Conservation (phyloP, 35 echinoderm and acorn worm genomes). For the Ophiothrix spiculata region DNA sequence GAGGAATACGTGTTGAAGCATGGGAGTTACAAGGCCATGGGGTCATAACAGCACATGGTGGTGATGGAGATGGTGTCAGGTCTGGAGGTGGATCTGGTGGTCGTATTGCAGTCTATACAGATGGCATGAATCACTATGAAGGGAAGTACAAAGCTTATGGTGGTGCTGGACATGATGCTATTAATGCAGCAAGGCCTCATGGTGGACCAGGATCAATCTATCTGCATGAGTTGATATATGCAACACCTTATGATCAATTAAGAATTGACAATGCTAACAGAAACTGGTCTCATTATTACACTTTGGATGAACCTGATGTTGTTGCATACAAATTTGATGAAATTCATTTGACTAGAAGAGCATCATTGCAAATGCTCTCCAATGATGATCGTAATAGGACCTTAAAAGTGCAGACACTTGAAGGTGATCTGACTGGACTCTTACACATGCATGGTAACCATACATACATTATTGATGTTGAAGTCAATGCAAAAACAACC, state of each 20-base stretch:
- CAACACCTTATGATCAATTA: conserved; percentile 48
- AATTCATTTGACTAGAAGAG: conserved; percentile 59
- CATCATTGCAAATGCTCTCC: conserved; percentile 58
- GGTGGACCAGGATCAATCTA: conserved; percentile 86
- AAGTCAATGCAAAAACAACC: conserved; percentile 52
- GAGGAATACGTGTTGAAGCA: conserved; percentile 40
- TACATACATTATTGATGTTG: conserved; percentile 60
- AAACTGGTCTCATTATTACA: conserved; percentile 75
- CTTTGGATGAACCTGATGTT: conserved; percentile 39
- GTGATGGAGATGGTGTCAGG: conserved; percentile 43
- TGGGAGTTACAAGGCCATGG: conserved; percentile 74
- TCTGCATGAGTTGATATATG: conserved; percentile 43
- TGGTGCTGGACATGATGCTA: conserved; percentile 36
- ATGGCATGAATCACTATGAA: conserved; percentile 56
- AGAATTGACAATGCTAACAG: conserved; percentile 52
- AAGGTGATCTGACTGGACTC: conserved; percentile 73
- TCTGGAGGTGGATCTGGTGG: conserved; percentile 91
- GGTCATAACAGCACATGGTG: conserved; percentile 66
- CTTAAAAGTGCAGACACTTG: conserved; percentile 37
- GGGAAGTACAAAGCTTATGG: conserved; percentile 52
- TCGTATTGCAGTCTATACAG: conserved; percentile 52
- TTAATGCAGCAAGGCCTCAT: conserved; percentile 25
- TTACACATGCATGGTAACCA: conserved; percentile 71
- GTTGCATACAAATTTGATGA: conserved; percentile 65
- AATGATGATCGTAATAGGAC: conserved; percentile 19